Evolutionary conservation across 1,140 invertebrate species (phyloP).

Genomic region (Tribolium madens): DNA sequence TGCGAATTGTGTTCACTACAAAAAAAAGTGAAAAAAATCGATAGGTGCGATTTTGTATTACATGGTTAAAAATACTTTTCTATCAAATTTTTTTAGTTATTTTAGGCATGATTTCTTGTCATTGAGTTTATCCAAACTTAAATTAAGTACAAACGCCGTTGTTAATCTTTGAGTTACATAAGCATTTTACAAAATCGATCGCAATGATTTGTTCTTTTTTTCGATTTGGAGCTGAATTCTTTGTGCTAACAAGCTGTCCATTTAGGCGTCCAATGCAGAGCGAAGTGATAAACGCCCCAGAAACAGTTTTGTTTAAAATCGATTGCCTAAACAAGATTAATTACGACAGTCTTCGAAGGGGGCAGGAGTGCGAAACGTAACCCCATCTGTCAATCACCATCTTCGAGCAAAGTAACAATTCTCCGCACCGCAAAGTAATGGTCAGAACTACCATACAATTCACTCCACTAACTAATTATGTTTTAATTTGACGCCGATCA

Average conservation of each 20-base stretch:
- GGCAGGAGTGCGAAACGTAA: conserved; percentile 20
- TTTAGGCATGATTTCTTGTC: too few species aligned
- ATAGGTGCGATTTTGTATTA: too few species aligned
- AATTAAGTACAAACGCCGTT: too few species aligned
- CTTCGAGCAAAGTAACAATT: conserved; percentile 31
- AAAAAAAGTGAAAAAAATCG: too few species aligned
- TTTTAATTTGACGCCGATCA: conserved; percentile 37
- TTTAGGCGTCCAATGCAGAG: background rate
- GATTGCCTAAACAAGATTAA: conserved; percentile 37
- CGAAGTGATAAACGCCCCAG: conserved; percentile 32
- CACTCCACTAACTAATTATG: conserved; percentile 32
- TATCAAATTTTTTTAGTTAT: too few species aligned
- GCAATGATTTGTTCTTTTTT: too few species aligned
- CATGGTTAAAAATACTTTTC: too few species aligned
- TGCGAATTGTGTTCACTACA: too few species aligned
- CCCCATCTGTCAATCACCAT: conserved; percentile 36
- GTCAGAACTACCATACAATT: conserved; percentile 32
- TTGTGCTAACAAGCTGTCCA: background rate
- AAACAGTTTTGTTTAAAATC: conserved; percentile 39
- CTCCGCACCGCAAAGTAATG: conserved; percentile 37
- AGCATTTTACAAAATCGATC: too few species aligned
- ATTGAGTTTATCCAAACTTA: too few species aligned
- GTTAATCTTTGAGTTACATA: too few species aligned
- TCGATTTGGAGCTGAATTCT: background rate
- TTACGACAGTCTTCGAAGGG: conserved; percentile 31